Evolutionary conservation across 2,797 vertebrate genomes (phyloP), one percentile per base, ranked within the genome.

Genomic region (Gambelia wislizenii): DNA sequence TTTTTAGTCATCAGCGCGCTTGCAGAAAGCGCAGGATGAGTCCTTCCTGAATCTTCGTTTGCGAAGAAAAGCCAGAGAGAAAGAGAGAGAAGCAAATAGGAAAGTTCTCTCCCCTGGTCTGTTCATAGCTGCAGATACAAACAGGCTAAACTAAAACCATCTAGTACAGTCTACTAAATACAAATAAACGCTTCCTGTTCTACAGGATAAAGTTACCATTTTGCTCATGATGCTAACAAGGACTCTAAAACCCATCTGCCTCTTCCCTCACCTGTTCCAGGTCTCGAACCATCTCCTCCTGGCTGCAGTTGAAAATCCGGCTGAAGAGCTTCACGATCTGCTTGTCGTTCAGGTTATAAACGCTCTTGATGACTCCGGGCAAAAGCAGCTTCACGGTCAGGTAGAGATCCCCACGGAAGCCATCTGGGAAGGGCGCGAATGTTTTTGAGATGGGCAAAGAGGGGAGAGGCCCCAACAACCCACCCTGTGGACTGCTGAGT

Each of bases 291-390:
- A 99, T 99, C 83, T 98, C 98, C 0, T 99, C 99, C 87, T 98
- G 98, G 96, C 97, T 98, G 95, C 98, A 98, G 91, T 97, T 98
- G 96, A 99, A 98, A 90, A 99, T 98, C 84, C 98, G 98, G 92
- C 99, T 99, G 93, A 99, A 99, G 67, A 99, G 98, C 93, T 99
- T 99, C 25, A 99, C 99, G 22, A 99, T 99, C 97, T 99, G 99
- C 96, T 99, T 99, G 96, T 99, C 99, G 0, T 99, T 99, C 91
- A 99, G 97, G 97, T 99, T 99, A 96, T 99, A 99, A 86, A 99
- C 98, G 56, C 98, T 99, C 96, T 99, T 99, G 69, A 99, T 95
- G 49, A 99, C 99, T 0, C 99, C 99, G 0, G 99, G 99, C 92
- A 99, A 96, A 20, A 99, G 97, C 93, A 99, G 95, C 94, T 99